A percentile compares a stretch with the other conserved stretches of the same genome.
Evolutionary conservation across 2,113 vertebrate species (phyloP).

Genomic region (Alethe castanea): DNA sequence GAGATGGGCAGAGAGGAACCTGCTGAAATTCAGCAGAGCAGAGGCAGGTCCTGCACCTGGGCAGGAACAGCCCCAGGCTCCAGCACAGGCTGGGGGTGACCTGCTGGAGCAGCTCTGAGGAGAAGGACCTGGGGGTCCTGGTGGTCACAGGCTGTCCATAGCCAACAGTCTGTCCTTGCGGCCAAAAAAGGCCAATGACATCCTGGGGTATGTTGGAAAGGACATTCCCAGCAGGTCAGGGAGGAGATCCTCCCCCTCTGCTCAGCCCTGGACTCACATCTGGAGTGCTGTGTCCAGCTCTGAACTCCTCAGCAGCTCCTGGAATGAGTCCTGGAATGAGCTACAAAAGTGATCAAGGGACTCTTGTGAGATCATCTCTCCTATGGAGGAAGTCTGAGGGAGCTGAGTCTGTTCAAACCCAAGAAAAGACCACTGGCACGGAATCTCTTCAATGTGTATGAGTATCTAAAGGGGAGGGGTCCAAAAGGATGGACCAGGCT

Average conservation of each 20-base stretch:
- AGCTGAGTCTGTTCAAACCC: rapidly evolving
- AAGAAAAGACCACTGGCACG: rapidly evolving
- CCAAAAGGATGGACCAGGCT: neutral
- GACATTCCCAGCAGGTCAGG: neutral
- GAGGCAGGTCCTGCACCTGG: too few relatives aligned
- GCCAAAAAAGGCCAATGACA: too few relatives aligned
- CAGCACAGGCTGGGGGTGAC: neutral
- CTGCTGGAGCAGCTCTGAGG: neutral
- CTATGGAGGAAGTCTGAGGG: neutral
- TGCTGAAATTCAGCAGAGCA: neutral
- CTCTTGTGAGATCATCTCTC: neutral
- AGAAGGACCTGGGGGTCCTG: too few relatives aligned
- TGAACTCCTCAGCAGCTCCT: neutral
- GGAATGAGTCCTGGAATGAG: too few relatives aligned
- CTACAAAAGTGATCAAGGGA: neutral
- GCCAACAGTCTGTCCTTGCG: neutral
- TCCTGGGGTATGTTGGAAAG: neutral
- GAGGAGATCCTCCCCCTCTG: neutral
- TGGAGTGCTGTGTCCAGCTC: neutral
- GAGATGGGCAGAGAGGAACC: neutral
- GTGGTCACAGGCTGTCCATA: neutral
- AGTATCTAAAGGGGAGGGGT: neutral
- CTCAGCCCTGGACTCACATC: neutral
- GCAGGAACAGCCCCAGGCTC: neutral
- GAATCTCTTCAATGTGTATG: neutral